Percentiles rank a stretch among this genome's conserved stretches.
Conservation (phyloP, 2,113 vertebrate species). For the Phalacrocorax aristotelis region DNA sequence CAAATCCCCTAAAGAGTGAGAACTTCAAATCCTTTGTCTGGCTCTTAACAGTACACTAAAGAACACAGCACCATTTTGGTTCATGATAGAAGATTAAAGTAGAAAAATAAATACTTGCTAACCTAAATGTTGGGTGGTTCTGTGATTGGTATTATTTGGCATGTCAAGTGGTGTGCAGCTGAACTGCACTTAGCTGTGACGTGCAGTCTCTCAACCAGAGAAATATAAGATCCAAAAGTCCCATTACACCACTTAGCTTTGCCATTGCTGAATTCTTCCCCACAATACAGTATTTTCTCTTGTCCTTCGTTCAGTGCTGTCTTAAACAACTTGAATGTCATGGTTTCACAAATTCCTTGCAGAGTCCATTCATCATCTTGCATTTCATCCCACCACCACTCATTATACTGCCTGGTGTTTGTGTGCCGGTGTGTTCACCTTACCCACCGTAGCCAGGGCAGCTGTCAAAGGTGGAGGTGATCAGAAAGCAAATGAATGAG, state of each 20-base stretch:
- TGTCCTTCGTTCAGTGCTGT: background rate
- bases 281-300: background rate
- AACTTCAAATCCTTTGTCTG: background rate
- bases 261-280: background rate
- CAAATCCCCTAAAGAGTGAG: background rate
- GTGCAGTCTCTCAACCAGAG: background rate
- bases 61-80: background rate
- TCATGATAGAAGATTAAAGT: background rate
- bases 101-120: background rate
- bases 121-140: background rate
- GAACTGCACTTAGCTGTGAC: background rate
- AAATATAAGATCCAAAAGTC: background rate
- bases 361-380: background rate
- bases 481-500: background rate
- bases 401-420: rapidly evolving
- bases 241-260: background rate
- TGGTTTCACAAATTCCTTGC: background rate
- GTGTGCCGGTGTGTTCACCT: background rate
- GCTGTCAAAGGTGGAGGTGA: background rate
- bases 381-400: background rate
- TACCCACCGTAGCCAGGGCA: background rate
- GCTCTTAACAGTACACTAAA: background rate
- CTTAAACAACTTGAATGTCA: background rate
- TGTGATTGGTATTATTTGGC: background rate
- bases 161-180: background rate